Evolutionary conservation across 2,113 vertebrate genomes (phyloP).

Genomic region (Lasiurus borealis): DNA sequence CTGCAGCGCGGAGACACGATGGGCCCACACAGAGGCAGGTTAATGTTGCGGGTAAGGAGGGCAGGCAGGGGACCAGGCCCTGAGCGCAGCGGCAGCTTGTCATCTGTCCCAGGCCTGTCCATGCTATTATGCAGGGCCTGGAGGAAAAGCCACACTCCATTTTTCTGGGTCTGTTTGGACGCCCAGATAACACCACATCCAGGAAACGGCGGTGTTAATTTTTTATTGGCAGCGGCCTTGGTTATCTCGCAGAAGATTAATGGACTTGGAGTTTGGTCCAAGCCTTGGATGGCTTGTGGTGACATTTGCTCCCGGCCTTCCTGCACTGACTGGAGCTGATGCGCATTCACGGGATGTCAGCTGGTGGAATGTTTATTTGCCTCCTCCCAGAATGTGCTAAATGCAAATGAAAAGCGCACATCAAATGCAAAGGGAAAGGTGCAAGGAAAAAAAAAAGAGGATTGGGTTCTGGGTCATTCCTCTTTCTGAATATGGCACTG

Average conservation of each 20-base stretch:
- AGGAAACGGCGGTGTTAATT: slow-evolving; percentile 48
- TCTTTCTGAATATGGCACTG: slow-evolving; percentile 35
- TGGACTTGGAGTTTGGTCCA: slow-evolving; percentile 46
- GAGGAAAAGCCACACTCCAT: slow-evolving; percentile 11
- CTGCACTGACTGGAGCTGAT: slow-evolving; percentile 1
- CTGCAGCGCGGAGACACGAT: not conserved
- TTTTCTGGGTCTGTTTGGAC: slow-evolving; percentile 38
- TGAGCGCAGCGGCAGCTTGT: not conserved
- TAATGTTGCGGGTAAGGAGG: not conserved
- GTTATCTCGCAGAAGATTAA: slow-evolving; percentile 64
- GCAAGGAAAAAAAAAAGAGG: not conserved
- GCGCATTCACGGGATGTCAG: slow-evolving; percentile 31
- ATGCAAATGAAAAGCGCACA: slow-evolving; percentile 62
- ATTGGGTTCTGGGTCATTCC: not conserved
- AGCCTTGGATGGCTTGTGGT: slow-evolving; percentile 32
- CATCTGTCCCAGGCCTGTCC: not conserved
- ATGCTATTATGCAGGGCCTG: not conserved
- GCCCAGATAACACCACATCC: slow-evolving; percentile 44
- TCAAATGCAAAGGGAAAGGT: slow-evolving; percentile 42
- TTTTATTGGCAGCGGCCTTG: slow-evolving; percentile 61
- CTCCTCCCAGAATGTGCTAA: slow-evolving; percentile 60
- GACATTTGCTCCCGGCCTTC: slow-evolving; percentile 49
- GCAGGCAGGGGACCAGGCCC: not conserved
- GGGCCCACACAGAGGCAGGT: not conserved
- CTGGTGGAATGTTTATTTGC: not conserved